Percentiles rank a stretch among this genome's conserved stretches.
Evolutionary conservation across 2,113 vertebrate genomes (phyloP).

Genomic region (Anas platyrhynchos): DNA sequence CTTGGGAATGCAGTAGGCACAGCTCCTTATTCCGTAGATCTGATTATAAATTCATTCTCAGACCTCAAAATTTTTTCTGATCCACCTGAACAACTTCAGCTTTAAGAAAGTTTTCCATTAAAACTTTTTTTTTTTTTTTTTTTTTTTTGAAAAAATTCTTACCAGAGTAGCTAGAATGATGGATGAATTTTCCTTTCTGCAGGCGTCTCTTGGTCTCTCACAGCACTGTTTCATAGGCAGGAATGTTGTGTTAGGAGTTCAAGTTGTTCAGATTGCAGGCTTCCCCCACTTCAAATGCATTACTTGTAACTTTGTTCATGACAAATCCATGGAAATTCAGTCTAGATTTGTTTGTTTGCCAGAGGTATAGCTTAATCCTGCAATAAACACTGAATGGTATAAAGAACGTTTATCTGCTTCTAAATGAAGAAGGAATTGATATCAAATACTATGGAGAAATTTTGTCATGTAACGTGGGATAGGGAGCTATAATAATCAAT

Average conservation of each 20-base stretch:
- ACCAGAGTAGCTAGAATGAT: background rate
- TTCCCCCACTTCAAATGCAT: background rate
- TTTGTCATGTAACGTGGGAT: background rate
- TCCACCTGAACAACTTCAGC: background rate
- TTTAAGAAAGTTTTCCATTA: background rate
- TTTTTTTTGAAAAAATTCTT: background rate
- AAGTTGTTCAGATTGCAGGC: background rate
- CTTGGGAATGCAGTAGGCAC: background rate
- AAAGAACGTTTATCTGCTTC: background rate
- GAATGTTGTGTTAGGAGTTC: background rate
- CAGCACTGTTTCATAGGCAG: conserved; percentile 4
- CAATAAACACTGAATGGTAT: background rate
- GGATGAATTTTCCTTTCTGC: conserved; percentile 1
- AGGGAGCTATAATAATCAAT: background rate
- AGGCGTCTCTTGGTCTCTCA: background rate
- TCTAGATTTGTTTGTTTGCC: background rate
- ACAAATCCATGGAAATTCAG: conserved; percentile 20
- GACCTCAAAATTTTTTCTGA: background rate
- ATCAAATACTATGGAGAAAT: background rate
- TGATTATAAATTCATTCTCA: background rate
- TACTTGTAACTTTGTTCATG: background rate
- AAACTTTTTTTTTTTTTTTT: no score
- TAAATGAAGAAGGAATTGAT: background rate
- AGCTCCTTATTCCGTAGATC: background rate
- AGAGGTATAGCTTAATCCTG: background rate